Evolutionary conservation across 1,140 invertebrate species (phyloP).

Genomic region (Drosophila mojavensis): DNA sequence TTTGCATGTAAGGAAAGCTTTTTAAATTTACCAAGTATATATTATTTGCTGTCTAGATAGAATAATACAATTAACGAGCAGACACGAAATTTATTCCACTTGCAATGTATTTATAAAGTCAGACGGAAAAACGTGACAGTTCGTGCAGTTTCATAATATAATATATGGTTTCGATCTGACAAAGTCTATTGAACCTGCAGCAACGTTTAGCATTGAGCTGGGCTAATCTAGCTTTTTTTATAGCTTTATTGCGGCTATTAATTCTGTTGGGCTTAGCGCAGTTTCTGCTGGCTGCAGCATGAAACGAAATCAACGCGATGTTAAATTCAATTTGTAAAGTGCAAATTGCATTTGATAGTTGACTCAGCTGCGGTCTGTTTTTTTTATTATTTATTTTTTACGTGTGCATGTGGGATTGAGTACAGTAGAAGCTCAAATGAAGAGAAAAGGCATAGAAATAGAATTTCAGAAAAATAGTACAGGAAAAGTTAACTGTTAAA

Average conservation of each 20-base stretch:
- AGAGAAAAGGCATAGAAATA: too few species aligned
- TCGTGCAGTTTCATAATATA: neutral
- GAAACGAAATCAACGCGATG: conserved; percentile 32
- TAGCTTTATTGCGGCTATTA: neutral
- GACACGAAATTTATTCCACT: neutral
- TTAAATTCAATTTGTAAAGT: conserved; percentile 46
- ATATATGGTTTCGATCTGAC: neutral
- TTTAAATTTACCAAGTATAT: too few species aligned
- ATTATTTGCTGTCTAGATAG: too few species aligned
- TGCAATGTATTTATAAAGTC: neutral
- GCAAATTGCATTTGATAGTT: conserved; percentile 20
- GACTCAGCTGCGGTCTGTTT: neutral
- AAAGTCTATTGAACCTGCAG: conserved; percentile 29
- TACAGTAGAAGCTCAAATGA: neutral
- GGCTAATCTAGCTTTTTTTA: conserved; percentile 5
- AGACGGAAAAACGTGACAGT: conserved; percentile 7
- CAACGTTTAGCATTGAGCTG: neutral
- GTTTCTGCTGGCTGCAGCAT: neutral
- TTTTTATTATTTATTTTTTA: too few species aligned
- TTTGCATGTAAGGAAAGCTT: too few species aligned
- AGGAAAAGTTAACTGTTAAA: too few species aligned
- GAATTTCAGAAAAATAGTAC: too few species aligned
- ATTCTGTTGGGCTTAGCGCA: neutral
- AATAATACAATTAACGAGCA: neutral
- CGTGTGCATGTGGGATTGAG: too few species aligned